Base-by-base conservation (phyloP, 2,888 invertebrate genomes). In the Hydropsyche betteni region DNA sequence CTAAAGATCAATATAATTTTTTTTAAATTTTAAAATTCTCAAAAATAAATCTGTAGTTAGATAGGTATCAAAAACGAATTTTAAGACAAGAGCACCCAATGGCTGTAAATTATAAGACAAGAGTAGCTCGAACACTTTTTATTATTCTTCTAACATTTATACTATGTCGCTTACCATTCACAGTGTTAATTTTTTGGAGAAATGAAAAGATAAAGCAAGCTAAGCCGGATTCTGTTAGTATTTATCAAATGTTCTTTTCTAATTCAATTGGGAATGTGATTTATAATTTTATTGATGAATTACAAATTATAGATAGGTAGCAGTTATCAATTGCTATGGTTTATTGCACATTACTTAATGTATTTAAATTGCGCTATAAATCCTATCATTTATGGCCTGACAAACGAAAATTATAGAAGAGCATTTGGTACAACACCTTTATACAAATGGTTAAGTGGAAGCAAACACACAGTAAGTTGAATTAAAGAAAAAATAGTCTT, bases 351-450 rank as follows among this genome's bases (percentile, higher is more conserved):
- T 80, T 92, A 88, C 80, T 84, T 93, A 1, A 91, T 93, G 83
- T 91, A 91, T 80, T 81, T 91, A 3, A 93, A 93, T 83, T 91
- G 92, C 4, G 92, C 93, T 2, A 83, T 94, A 70, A 94, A 94
- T 82, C 94, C 94, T 0, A 83, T 94, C 0, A 91, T 94, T 76
- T 94, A 94, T 80, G 94, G 93, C 3, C 90, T 91, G 75, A 92
- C 91, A 8, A 94, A 93, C 81, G 89, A 90, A 44, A 89, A 91
- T 80, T 91, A 93, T 81, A 85, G 90, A 10, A 88, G 89, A 71
- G 93, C 92, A 12, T 91, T 93, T 83, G 88, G 88, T 80, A 83
- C 85, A 34, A 89, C 89, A 0, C 84, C 86, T 2, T 84, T 89
- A 0, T 82, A 88, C 2, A 85, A 87, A 33, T 87, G 87, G 81